Evolutionary conservation across 2,888 invertebrate species (phyloP).

Genomic region (Trissoscelio sp.): DNA sequence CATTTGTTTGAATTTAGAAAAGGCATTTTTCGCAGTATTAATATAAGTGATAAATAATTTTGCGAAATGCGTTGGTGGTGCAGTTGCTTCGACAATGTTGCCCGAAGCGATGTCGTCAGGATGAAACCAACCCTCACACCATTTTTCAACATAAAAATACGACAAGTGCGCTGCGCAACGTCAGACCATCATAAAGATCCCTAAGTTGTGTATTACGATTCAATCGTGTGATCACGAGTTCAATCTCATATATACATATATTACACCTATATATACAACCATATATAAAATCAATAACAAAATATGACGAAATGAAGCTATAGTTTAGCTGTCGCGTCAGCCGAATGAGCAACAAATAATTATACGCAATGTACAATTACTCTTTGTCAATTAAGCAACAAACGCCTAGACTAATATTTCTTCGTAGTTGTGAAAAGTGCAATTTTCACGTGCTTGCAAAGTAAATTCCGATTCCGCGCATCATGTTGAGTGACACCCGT

Average conservation of each 20-base stretch:
- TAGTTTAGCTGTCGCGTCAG: constrained; percentile 30
- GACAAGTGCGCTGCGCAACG: constrained; percentile 38
- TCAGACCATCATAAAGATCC: constrained; percentile 30
- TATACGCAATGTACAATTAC: constrained; percentile 63
- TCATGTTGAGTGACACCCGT: constrained; percentile 62
- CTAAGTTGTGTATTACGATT: constrained; percentile 47
- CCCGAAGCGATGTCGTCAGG: constrained; percentile 82
- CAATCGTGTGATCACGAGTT: constrained; percentile 37
- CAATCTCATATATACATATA: too few relatives aligned
- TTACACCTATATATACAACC: too few relatives aligned
- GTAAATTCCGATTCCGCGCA: constrained; percentile 53
- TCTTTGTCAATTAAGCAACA: constrained; percentile 62
- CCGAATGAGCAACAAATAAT: constrained; percentile 53
- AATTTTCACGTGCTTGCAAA: constrained; percentile 53
- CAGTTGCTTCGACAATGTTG: constrained; percentile 78
- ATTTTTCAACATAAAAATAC: constrained; percentile 59
- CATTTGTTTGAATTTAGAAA: not conserved
- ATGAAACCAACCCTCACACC: constrained; percentile 75
- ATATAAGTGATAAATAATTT: constrained; percentile 49
- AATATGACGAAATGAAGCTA: constrained; percentile 43
- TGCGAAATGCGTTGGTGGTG: constrained; percentile 72
- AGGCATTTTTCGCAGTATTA: constrained; percentile 6
- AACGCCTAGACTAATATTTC: constrained; percentile 55
- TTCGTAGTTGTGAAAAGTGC: constrained; percentile 56
- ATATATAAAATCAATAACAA: constrained; percentile 49